These are phyloP conservation scores for Acronicta psi DNA, from an alignment of 2,888 invertebrate species.

Conservation along the genomic window DNA sequence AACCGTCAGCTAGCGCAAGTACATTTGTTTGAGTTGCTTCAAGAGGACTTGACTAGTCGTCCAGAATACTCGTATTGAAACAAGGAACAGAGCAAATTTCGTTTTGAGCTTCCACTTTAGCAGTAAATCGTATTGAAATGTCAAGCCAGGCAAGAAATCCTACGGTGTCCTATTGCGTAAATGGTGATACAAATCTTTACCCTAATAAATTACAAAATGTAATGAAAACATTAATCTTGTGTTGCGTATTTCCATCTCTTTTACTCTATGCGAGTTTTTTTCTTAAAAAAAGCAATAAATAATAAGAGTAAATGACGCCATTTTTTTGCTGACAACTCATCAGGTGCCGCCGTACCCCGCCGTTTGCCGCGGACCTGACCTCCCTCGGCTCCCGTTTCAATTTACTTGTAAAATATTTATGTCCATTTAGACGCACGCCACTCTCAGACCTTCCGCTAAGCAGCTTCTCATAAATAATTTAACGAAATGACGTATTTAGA, in stretches of 20 bases:
- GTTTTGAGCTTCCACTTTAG: slow-evolving; percentile 34
- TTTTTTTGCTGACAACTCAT: slow-evolving; percentile 50
- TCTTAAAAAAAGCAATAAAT: slow-evolving; percentile 43
- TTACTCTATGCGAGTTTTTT: slow-evolving; percentile 6
- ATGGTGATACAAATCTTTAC: slow-evolving; percentile 15
- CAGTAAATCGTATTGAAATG: slow-evolving; percentile 41
- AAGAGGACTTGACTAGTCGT: slow-evolving; percentile 65
- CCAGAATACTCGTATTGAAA: slow-evolving; percentile 66
- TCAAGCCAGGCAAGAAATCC: slow-evolving; percentile 20
- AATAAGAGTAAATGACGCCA: slow-evolving; percentile 31
- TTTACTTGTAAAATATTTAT: slow-evolving; percentile 72
- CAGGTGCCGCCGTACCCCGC: slow-evolving; percentile 25
- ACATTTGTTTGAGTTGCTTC: slow-evolving; percentile 68
- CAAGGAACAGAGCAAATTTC: slow-evolving; percentile 52
- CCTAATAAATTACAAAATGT: slow-evolving; percentile 27
- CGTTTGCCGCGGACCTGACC: slow-evolving; percentile 32
- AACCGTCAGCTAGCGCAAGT: slow-evolving; percentile 59
- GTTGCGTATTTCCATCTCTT: slow-evolving; percentile 16
- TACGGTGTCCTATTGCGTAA: slow-evolving; percentile 19
- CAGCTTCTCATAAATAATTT: slow-evolving; percentile 61
- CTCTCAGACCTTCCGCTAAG: slow-evolving; percentile 56
- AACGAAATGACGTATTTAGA: slow-evolving; percentile 61
- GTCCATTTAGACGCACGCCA: slow-evolving; percentile 65
- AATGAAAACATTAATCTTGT: slow-evolving; percentile 36
- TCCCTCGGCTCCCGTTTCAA: slow-evolving; percentile 57